phyloP scores from a whole-genome alignment of 1,140 invertebrate genomes.

The Lepidurus apus region DNA sequence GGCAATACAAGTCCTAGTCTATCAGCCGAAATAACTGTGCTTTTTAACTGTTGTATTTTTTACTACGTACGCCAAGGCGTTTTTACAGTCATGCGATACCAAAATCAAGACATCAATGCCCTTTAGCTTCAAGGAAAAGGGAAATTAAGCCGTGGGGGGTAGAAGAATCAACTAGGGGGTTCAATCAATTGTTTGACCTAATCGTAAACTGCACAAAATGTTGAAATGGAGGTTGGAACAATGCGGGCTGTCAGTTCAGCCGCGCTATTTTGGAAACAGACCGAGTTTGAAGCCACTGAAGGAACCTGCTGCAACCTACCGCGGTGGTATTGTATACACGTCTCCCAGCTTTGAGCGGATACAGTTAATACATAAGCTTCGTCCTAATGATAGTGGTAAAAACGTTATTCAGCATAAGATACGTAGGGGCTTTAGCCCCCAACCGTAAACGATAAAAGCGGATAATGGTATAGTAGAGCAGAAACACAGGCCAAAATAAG shows the following conservation, averaged over 20 bases:
- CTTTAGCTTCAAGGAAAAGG: background rate
- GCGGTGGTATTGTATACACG: background rate
- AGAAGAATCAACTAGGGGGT: background rate
- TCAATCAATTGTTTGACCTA: background rate
- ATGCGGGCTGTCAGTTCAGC: background rate
- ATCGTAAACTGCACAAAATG: background rate
- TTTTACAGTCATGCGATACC: background rate
- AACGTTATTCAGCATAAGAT: background rate
- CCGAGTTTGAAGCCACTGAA: background rate
- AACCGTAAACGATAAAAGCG: background rate
- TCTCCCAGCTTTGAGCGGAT: background rate
- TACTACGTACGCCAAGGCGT: background rate
- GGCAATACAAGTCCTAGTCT: slow-evolving; percentile 18
- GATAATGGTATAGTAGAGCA: background rate
- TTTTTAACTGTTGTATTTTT: background rate
- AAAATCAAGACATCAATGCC: slow-evolving; percentile 2
- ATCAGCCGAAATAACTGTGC: background rate
- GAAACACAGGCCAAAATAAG: background rate
- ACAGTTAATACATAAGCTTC: background rate
- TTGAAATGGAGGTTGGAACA: background rate
- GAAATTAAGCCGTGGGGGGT: background rate
- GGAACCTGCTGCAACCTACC: background rate
- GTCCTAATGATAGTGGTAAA: slow-evolving; percentile 1
- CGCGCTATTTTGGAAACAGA: background rate
- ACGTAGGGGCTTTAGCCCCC: background rate